A percentile compares a stretch with the other conserved stretches of the same genome.
Conservation (phyloP, 92 coral and sea anemone genomes). For the Scolanthus callimorphus region DNA sequence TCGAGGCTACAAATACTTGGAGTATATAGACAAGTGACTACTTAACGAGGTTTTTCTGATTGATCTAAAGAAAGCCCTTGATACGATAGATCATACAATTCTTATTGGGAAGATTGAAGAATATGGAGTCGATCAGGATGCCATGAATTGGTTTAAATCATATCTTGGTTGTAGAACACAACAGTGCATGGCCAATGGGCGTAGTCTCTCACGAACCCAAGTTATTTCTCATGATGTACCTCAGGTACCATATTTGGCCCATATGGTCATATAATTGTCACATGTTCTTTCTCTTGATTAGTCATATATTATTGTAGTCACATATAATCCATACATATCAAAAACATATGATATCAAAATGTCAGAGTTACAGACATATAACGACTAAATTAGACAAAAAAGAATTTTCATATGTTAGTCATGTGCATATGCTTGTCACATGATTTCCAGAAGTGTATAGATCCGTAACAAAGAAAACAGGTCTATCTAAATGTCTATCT, state of each 20-base stretch:
- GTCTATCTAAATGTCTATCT: too few relatives aligned
- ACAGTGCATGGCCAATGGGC: slow-evolving; percentile 18
- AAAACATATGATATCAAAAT: too few relatives aligned
- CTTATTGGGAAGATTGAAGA: slow-evolving; percentile 13
- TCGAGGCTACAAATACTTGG: slow-evolving; percentile 37
- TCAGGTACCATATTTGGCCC: slow-evolving; percentile 33
- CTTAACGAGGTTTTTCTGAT: slow-evolving; percentile 25
- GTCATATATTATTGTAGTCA: too few relatives aligned
- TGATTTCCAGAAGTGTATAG: too few relatives aligned
- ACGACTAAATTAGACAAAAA: too few relatives aligned
- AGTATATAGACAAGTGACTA: slow-evolving; percentile 20
- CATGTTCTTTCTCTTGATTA: too few relatives aligned
- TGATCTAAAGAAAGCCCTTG: slow-evolving; percentile 42
- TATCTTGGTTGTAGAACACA: slow-evolving; percentile 21
- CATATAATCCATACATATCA: too few relatives aligned
- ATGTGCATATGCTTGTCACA: too few relatives aligned
- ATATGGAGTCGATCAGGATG: slow-evolving; percentile 25
- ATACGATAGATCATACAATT: slow-evolving; percentile 30
- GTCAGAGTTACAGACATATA: too few relatives aligned
- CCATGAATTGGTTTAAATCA: slow-evolving; percentile 36
- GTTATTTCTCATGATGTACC: slow-evolving; percentile 9
- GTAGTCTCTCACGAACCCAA: neutral
- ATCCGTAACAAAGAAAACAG: too few relatives aligned
- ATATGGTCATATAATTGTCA: too few relatives aligned
- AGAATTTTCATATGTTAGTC: too few relatives aligned